Conservation (phyloP, 2,888 invertebrate species). For the Watsonalla cultraria region DNA sequence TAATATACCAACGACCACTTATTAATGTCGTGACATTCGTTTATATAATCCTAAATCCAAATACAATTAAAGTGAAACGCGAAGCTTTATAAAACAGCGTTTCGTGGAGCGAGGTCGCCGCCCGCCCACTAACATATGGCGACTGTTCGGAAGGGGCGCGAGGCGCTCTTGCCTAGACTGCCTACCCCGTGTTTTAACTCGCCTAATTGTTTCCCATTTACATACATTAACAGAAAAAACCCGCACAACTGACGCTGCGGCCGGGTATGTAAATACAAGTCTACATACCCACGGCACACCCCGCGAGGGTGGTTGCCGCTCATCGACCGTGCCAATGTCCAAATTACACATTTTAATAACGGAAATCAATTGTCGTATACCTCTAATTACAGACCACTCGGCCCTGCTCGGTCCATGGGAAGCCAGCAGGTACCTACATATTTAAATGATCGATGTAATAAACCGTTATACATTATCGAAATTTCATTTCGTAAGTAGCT, state of each 20-base stretch:
- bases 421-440: background rate
- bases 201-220: slow-evolving; percentile 78
- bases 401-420: slow-evolving; percentile 3
- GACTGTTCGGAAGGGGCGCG: slow-evolving; percentile 58
- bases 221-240: slow-evolving; percentile 75
- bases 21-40: background rate
- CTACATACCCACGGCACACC: slow-evolving; percentile 44
- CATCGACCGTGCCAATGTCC: slow-evolving; percentile 43
- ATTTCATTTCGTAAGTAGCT: slow-evolving; percentile 38
- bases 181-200: slow-evolving; percentile 77
- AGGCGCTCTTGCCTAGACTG: slow-evolving; percentile 71
- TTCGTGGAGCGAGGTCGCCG: slow-evolving; percentile 16
- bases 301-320: slow-evolving; percentile 37
- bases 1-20: background rate
- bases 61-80: background rate
- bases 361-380: slow-evolving; percentile 60
- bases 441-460: slow-evolving; percentile 9
- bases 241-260: slow-evolving; percentile 63
- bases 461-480: slow-evolving; percentile 30
- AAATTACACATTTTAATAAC: slow-evolving; percentile 57
- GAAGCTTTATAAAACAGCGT: slow-evolving; percentile 1
- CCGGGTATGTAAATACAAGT: slow-evolving; percentile 61
- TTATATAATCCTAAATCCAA: background rate
- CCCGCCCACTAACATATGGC: slow-evolving; percentile 73
- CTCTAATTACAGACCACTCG: slow-evolving; percentile 44